Conservation (phyloP, 2,113 vertebrate genomes). For the Megaceryle torquata region DNA sequence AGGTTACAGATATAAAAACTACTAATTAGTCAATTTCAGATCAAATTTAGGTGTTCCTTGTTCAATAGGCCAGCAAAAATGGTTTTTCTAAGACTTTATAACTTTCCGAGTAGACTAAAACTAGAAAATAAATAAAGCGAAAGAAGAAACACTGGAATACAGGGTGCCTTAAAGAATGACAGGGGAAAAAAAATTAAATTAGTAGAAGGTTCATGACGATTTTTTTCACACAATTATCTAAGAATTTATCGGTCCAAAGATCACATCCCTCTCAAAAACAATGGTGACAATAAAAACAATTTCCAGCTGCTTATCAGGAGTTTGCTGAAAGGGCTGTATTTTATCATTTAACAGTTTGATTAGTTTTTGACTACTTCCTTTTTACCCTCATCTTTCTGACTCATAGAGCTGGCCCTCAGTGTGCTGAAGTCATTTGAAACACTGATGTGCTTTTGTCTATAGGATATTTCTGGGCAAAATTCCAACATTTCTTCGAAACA, state of each 20-base stretch:
- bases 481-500: constrained; percentile 56
- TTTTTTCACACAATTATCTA: background rate
- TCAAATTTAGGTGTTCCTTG: background rate
- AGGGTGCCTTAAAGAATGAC: background rate
- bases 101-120: background rate
- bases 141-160: background rate
- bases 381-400: constrained; percentile 42
- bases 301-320: background rate
- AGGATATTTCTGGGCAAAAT: constrained; percentile 63
- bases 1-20: background rate
- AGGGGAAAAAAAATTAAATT: background rate
- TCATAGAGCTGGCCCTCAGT: background rate
- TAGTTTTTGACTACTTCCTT: constrained; percentile 22
- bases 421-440: constrained; percentile 45
- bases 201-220: background rate
- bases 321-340: background rate
- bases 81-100: background rate
- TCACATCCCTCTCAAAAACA: background rate
- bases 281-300: background rate
- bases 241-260: background rate
- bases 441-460: constrained; percentile 22
- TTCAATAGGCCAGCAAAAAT: background rate
- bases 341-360: constrained; percentile 28
- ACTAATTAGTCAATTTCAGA: background rate
- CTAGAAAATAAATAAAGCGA: background rate